Conservation (phyloP, 2,113 vertebrate genomes). For the Anseranas semipalmata region DNA sequence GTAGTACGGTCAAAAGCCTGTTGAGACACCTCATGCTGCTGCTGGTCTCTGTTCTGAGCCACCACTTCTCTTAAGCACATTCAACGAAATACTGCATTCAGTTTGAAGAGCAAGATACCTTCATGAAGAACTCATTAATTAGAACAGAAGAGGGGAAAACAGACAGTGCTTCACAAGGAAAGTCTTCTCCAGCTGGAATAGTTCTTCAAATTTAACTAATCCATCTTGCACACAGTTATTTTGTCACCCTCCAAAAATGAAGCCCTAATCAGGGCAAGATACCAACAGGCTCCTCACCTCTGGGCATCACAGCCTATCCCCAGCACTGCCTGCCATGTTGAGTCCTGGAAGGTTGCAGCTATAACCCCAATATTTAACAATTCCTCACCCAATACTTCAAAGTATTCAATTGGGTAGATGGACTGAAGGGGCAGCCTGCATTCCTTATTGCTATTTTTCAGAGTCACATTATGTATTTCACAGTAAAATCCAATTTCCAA, state of each 20-base stretch:
- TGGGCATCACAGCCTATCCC: neutral
- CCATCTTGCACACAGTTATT: neutral
- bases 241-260: neutral
- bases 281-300: neutral
- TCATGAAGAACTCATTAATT: neutral
- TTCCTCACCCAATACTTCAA: neutral
- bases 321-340: rapidly evolving
- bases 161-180: neutral
- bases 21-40: neutral
- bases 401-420: neutral
- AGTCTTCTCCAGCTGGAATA: neutral
- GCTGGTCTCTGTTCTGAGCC: neutral
- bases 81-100: neutral
- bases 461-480: neutral
- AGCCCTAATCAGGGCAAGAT: neutral
- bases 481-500: neutral
- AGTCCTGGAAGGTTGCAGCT: neutral
- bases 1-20: neutral
- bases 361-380: neutral
- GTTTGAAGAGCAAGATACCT: neutral
- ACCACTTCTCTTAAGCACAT: neutral
- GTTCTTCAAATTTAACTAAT: neutral
- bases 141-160: neutral
- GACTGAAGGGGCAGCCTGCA: neutral
- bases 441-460: neutral